phyloP scores from a whole-genome alignment of 2,113 vertebrate species.

The Xenopus tropicalis region UCB_Xtro_10.0 CM004450.2:54375001-54375500 shows the following conservation, averaged over 20 bases:
- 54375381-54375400: conserved; percentile 27
- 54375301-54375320: neutral
- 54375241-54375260: conserved; percentile 16
- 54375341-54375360: conserved; percentile 44
- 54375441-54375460: conserved; percentile 31
- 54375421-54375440: conserved; percentile 31
- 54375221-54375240: neutral
- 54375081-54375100: too few species aligned
- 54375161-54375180: too few species aligned
- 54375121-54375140: too few species aligned
- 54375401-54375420: conserved; percentile 23
- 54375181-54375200: neutral
- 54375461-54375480: conserved; percentile 34
- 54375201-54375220: neutral
- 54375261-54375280: neutral
- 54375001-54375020: too few species aligned
- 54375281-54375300: neutral
- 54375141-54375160: too few species aligned
- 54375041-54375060: too few species aligned
- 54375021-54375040: too few species aligned
- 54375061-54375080: too few species aligned
- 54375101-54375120: too few species aligned
- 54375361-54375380: conserved; percentile 36
- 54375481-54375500: conserved; percentile 36
- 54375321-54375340: conserved; percentile 15